A percentile compares a stretch with the other conserved stretches of the same genome.
phyloP scores from a whole-genome alignment of 1,140 invertebrate species.

The Apocrypta bakeri region DNA sequence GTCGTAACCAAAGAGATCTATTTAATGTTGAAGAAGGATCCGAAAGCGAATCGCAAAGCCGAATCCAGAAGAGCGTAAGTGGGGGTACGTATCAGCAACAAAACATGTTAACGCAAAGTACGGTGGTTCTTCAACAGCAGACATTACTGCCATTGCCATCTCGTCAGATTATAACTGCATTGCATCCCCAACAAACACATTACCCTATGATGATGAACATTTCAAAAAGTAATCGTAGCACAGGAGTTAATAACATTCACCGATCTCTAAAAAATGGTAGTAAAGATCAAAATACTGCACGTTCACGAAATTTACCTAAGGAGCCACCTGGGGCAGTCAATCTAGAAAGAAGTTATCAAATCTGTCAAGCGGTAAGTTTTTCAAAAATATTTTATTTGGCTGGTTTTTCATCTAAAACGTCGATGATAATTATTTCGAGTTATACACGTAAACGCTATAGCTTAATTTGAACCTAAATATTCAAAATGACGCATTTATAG shows the following conservation, averaged over 20 bases:
- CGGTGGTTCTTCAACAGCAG: slow-evolving; percentile 69
- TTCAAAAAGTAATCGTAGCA: slow-evolving; percentile 47
- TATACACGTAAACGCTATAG: too few species aligned
- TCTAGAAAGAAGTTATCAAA: slow-evolving; percentile 94
- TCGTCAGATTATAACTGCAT: slow-evolving; percentile 65
- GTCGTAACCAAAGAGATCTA: slow-evolving; percentile 12
- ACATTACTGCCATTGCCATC: slow-evolving; percentile 58
- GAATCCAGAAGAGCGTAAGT: not conserved
- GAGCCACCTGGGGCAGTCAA: slow-evolving; percentile 92
- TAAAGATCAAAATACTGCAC: slow-evolving; percentile 69
- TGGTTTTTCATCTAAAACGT: too few species aligned
- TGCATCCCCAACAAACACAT: slow-evolving; percentile 61
- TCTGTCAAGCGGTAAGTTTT: slow-evolving; percentile 89
- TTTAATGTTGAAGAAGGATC: not conserved
- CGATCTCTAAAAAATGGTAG: slow-evolving; percentile 69
- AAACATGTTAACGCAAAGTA: slow-evolving; percentile 57
- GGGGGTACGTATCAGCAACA: slow-evolving; percentile 59
- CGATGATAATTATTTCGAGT: too few species aligned
- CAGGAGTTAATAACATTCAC: slow-evolving; percentile 70
- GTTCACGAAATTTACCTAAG: slow-evolving; percentile 78
- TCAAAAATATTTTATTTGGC: not conserved
- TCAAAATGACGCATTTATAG: too few species aligned
- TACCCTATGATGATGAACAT: slow-evolving; percentile 44
- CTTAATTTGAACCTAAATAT: too few species aligned
- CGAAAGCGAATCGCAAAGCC: slow-evolving; percentile 7